phyloP scores from a whole-genome alignment of 1,140 invertebrate species.

The Dysdera silvatica region DNA sequence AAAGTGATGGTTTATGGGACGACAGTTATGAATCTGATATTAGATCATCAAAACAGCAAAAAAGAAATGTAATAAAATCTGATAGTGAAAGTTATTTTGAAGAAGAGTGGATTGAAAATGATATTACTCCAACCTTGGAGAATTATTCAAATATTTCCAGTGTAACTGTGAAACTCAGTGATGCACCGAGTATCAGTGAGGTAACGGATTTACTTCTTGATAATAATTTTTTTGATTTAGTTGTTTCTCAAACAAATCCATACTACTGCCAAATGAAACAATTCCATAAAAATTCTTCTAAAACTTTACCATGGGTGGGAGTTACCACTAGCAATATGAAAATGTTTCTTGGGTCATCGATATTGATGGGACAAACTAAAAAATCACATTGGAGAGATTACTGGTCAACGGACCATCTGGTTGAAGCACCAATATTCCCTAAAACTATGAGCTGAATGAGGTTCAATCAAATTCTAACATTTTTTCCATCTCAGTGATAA shows the following conservation, averaged over 20 bases:
- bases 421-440: neutral
- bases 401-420: neutral
- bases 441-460: neutral
- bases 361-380: neutral
- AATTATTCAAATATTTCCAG: neutral
- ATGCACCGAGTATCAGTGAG: neutral
- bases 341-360: neutral
- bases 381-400: neutral
- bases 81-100: neutral
- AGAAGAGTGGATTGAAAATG: neutral
- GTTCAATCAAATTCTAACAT: too few relatives aligned
- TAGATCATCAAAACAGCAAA: neutral
- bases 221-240: neutral
- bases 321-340: neutral
- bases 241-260: neutral
- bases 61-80: slow-evolving; percentile 1
- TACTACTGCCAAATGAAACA: slow-evolving; percentile 2
- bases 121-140: neutral
- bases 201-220: slow-evolving; percentile 1
- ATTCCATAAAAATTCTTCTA: neutral
- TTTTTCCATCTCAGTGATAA: too few relatives aligned
- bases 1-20: neutral
- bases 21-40: neutral
- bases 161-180: neutral
- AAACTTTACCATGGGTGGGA: neutral